Conservation (phyloP, 2,113 vertebrate genomes). For the Cochlearius cochlearius region DNA sequence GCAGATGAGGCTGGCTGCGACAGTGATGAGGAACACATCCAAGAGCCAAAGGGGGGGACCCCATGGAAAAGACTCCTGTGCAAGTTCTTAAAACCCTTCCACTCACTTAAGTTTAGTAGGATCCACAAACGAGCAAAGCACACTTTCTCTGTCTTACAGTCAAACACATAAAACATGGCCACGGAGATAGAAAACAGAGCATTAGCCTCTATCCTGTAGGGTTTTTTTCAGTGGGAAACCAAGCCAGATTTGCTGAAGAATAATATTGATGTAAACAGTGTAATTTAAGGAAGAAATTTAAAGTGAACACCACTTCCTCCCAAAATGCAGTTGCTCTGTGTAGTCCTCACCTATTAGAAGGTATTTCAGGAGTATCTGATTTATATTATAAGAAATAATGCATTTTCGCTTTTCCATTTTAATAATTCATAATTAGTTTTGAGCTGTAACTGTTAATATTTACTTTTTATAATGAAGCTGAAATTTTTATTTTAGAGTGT, state of each 20-base stretch:
- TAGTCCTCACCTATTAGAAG: not conserved
- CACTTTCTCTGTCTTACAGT: not conserved
- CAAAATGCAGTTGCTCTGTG: not conserved
- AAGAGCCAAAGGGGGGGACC: not conserved
- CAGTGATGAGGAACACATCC: not conserved
- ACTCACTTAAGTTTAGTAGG: not conserved
- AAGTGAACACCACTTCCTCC: not conserved
- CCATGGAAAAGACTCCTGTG: not conserved
- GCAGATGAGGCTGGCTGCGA: not conserved
- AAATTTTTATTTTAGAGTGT: slow-evolving; percentile 32
- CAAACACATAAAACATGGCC: not conserved
- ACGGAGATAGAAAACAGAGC: not conserved
- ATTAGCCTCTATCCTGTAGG: not conserved
- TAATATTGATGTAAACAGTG: not conserved
- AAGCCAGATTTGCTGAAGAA: not conserved
- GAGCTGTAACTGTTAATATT: not conserved
- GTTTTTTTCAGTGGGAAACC: not conserved
- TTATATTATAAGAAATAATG: not conserved
- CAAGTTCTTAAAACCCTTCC: not conserved
- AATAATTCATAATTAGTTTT: not conserved
- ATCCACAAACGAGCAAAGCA: not conserved
- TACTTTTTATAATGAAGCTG: not conserved
- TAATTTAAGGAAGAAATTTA: not conserved
- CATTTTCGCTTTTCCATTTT: not conserved
- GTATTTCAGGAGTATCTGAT: not conserved